These are phyloP conservation scores for Muscicapa adusta DNA, from an alignment of 2,113 vertebrate genomes.

Conservation along the genomic window DNA sequence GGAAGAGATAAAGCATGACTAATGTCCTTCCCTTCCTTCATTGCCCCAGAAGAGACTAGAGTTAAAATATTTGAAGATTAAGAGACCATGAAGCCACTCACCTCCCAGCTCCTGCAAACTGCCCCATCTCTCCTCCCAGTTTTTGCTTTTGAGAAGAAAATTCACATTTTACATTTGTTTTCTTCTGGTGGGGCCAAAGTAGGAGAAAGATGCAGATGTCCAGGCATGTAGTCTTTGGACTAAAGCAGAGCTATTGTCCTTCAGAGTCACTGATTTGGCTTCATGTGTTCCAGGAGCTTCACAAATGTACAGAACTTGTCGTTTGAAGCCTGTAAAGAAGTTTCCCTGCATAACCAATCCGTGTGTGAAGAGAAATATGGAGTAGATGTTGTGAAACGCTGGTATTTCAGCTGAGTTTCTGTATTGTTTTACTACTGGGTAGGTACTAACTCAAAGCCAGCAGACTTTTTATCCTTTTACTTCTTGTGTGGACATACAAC, in stretches of 20 bases:
- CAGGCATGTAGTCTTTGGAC: accelerated
- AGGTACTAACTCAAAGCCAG: not conserved
- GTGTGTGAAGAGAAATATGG: slow-evolving; percentile 57
- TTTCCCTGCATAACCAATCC: slow-evolving; percentile 62
- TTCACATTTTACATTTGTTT: not conserved
- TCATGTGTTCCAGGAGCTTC: slow-evolving; percentile 54
- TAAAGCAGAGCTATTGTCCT: not conserved
- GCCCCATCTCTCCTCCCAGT: not conserved
- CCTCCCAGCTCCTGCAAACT: not conserved
- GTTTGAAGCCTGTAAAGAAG: slow-evolving; percentile 71
- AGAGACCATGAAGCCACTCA: not conserved
- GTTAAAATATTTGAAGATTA: not conserved
- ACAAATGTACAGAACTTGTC: slow-evolving; percentile 73
- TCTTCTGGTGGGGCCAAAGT: not conserved
- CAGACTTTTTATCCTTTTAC: not conserved
- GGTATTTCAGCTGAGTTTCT: slow-evolving; percentile 58
- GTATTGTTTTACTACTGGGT: not conserved
- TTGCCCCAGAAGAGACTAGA: not conserved
- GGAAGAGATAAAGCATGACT: not conserved
- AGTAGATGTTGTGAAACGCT: slow-evolving; percentile 3
- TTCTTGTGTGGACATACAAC: not conserved
- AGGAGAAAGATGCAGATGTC: not conserved
- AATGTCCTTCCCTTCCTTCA: not conserved
- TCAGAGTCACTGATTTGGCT: not conserved
- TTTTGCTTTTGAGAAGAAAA: not conserved